A percentile compares a stretch with the other conserved stretches of the same genome.
Conservation (phyloP, 1,140 invertebrate species). For the Diprion similis region DNA sequence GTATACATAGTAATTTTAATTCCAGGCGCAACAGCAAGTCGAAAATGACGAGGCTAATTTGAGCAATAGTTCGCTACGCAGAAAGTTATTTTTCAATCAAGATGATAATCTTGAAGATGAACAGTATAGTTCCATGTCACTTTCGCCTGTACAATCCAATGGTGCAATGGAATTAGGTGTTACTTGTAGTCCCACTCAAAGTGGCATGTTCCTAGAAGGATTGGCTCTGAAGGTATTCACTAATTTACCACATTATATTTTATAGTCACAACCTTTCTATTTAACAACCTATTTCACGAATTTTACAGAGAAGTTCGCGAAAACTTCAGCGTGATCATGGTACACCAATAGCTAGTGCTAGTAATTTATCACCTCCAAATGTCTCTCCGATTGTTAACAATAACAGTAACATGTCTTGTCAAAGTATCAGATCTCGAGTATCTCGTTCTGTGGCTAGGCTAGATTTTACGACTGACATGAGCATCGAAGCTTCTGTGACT, state of each 20-base stretch:
- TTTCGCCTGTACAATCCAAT: constrained; percentile 41
- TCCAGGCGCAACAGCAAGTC: constrained; percentile 47
- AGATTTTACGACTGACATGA: constrained; percentile 50
- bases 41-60: constrained; percentile 50
- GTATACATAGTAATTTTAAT: not conserved
- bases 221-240: constrained; percentile 44
- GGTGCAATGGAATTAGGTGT: constrained; percentile 26
- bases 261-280: constrained; percentile 16
- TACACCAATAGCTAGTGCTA: constrained; percentile 35
- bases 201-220: constrained; percentile 49
- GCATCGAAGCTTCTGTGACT: constrained; percentile 35
- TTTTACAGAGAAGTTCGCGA: constrained; percentile 25
- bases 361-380: constrained; percentile 43
- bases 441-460: constrained; percentile 39
- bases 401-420: constrained; percentile 38
- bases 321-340: constrained; percentile 32
- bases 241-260: constrained; percentile 16
- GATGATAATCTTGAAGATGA: constrained; percentile 45
- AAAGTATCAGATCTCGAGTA: constrained; percentile 40
- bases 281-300: constrained; percentile 15
- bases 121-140: constrained; percentile 30
- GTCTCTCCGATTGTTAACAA: constrained; percentile 49
- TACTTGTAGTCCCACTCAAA: constrained; percentile 47
- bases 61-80: constrained; percentile 52
- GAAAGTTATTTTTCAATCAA: constrained; percentile 55